Conservation (phyloP, 1,140 invertebrate species). For the Lepidurus apus region DNA sequence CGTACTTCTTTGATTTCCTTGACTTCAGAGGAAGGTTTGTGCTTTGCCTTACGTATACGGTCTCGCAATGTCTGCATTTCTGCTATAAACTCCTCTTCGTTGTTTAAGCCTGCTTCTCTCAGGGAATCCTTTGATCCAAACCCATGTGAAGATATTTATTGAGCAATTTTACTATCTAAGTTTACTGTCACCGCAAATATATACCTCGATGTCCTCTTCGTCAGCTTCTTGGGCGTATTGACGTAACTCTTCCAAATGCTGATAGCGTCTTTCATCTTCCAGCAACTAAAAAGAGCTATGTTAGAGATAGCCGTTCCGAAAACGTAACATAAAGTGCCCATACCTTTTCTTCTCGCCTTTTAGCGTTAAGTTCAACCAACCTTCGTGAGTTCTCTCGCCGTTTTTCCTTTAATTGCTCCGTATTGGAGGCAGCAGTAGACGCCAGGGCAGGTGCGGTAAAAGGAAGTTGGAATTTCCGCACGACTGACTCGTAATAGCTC, state of each 20-base stretch:
- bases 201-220: slow-evolving; percentile 63
- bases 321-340: background rate
- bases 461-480: slow-evolving; percentile 77
- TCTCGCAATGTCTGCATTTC: slow-evolving; percentile 65
- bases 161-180: background rate
- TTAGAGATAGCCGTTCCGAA: background rate
- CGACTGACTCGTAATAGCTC: slow-evolving; percentile 76
- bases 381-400: slow-evolving; percentile 73
- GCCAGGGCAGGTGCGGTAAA: slow-evolving; percentile 53
- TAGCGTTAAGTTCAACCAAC: slow-evolving; percentile 76
- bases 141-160: background rate
- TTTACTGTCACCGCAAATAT: slow-evolving; percentile 30
- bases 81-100: slow-evolving; percentile 59
- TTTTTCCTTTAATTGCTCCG: slow-evolving; percentile 77
- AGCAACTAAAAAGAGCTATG: slow-evolving; percentile 52
- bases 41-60: slow-evolving; percentile 71
- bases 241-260: slow-evolving; percentile 68
- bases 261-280: slow-evolving; percentile 81
- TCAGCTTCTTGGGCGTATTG: slow-evolving; percentile 72
- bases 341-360: slow-evolving; percentile 72
- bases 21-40: slow-evolving; percentile 66
- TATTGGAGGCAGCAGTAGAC: slow-evolving; percentile 46
- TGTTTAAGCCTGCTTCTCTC: slow-evolving; percentile 54
- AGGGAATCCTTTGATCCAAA: slow-evolving; percentile 50
- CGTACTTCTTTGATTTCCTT: slow-evolving; percentile 58